phyloP scores from a whole-genome alignment of 1,140 invertebrate genomes.

The Paracyclopina nana region DNA sequence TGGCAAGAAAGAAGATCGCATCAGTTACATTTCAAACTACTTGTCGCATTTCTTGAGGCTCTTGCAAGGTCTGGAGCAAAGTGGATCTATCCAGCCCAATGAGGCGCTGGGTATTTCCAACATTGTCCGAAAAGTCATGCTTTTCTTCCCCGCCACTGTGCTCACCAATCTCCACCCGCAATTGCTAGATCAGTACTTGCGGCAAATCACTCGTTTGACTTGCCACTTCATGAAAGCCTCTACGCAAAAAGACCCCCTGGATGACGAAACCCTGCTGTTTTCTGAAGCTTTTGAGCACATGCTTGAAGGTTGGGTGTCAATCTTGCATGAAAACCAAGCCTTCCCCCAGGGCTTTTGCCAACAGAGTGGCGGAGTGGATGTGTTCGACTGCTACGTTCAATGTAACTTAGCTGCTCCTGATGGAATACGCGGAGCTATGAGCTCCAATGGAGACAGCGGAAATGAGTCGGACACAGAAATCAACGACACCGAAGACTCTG shows the following conservation, averaged over 20 bases:
- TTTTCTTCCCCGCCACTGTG: conserved; percentile 35
- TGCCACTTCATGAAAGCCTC: conserved; percentile 50
- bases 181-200: conserved; percentile 30
- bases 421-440: conserved; percentile 41
- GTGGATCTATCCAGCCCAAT: conserved; percentile 21
- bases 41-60: conserved; percentile 46
- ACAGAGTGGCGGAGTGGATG: conserved; percentile 27
- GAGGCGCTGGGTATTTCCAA: conserved; percentile 30
- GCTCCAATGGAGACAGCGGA: conserved; percentile 24
- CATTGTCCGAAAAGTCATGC: conserved; percentile 30
- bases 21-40: conserved; percentile 48
- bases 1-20: conserved; percentile 33
- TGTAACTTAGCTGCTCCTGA: conserved; percentile 59
- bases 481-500: conserved; percentile 45
- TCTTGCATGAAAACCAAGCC: conserved; percentile 35
- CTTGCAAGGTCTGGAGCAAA: conserved; percentile 23
- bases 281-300: conserved; percentile 46
- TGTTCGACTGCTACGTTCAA: conserved; percentile 63
- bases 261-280: conserved; percentile 16
- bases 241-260: conserved; percentile 49
- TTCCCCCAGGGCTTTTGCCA: conserved; percentile 35
- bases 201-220: conserved; percentile 46
- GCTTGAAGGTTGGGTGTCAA: conserved; percentile 51
- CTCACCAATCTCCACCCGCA: conserved; percentile 28
- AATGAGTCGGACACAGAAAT: conserved; percentile 34